Base-by-base conservation (phyloP, 1,140 invertebrate species). In the Diploscapter pachys region DNA sequence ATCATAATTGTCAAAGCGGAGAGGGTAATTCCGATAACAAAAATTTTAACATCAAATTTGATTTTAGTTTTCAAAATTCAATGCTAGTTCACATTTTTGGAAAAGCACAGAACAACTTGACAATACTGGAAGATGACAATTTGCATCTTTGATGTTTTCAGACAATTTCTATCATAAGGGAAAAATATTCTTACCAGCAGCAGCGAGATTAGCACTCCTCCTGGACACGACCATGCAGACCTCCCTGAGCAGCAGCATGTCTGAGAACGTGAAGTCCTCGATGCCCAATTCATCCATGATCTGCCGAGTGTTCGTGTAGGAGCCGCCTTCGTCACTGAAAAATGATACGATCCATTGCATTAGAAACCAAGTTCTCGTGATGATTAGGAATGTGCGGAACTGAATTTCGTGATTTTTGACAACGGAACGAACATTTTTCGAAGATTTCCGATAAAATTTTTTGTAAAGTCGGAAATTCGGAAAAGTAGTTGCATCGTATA, bases 271-370 rank as follows among this genome's bases (percentile, higher is more conserved):
- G 64, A 53, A 75, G 56, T 65, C 59, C 13, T 78, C 77, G n/a
- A 78, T 76, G 5, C 75, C 77, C 68, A 78, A 72, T 66, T 78
- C 77, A 52, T 77, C 77, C 74, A 78, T 76, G 4, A 78, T 76
- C 55, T 78, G 77, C 0, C 77, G 63, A 2, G 77, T 78, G 63
- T 77, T 78, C 31, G 63, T 55, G 62, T 76, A 78, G 5, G 67
- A 73, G 52, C 77, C 77, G 50, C 73, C 67, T 50, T 78, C 73
- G 54, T 78, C 77, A 56, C 77, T 78, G 67, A 50, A 78, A 78
- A 53, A n/a, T 31, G 31, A 31, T 31, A 31, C 31, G 31, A 31
- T 31, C 31, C 31, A 31, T 31, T 31, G 31, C 31, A 31, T 31
- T 31, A 31, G 31, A 31, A 31, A 31, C 31, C n/a, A n/a, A 31